These are phyloP conservation scores for Xanthorhoe spadicearia DNA, from an alignment of 2,888 invertebrate species.

Conservation along the genomic window DNA sequence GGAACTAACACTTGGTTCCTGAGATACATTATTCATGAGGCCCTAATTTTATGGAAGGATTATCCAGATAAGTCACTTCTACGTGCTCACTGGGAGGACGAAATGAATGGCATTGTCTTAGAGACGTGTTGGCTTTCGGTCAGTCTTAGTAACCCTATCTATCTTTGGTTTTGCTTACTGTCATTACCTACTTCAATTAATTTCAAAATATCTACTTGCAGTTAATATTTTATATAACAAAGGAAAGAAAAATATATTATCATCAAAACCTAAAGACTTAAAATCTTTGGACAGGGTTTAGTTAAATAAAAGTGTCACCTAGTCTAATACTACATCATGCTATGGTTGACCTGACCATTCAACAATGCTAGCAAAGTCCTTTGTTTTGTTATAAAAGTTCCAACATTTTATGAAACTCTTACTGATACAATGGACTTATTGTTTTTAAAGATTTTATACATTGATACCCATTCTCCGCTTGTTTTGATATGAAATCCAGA, in stretches of 20 bases:
- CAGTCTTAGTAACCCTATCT: no score
- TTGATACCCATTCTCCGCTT: not conserved
- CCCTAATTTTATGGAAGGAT: conserved; percentile 37
- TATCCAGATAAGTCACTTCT: conserved; percentile 27
- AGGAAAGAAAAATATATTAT: no score
- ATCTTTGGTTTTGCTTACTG: no score
- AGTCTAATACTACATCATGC: no score
- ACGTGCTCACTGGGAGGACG: conserved; percentile 11
- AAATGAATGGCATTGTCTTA: conserved; percentile 4
- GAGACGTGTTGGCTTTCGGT: not conserved
- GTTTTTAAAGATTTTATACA: not conserved
- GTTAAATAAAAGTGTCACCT: no score
- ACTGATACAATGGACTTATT: not conserved
- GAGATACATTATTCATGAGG: conserved; percentile 33
- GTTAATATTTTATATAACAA: no score
- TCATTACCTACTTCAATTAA: no score
- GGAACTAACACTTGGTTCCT: conserved; percentile 7
- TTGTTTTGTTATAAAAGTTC: not conserved
- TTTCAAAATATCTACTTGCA: no score
- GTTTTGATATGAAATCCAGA: not conserved
- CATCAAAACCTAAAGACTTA: no score
- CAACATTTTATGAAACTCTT: not conserved
- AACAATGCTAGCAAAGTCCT: not conserved
- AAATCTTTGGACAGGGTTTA: no score
- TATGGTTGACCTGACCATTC: no score